Evolutionary conservation across 2,888 invertebrate species (phyloP).

Genomic region (Cheilosia vulpina): DNA sequence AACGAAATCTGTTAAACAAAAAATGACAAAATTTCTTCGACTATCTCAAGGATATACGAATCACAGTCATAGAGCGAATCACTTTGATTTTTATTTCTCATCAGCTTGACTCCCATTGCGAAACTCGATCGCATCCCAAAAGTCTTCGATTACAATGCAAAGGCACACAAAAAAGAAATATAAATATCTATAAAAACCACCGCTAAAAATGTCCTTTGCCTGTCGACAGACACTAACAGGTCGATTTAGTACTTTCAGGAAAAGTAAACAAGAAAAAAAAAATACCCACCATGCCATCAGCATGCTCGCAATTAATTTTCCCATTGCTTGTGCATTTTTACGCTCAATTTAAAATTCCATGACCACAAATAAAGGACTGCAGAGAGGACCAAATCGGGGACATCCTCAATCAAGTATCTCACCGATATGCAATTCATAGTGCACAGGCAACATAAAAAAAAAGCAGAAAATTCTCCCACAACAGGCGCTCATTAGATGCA

Average conservation of each 20-base stretch:
- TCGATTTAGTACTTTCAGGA: constrained; percentile 7
- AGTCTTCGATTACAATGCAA: constrained; percentile 58
- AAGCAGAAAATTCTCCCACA: constrained; percentile 44
- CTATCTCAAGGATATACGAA: constrained; percentile 38
- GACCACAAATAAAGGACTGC: constrained; percentile 17
- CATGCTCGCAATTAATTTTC: constrained; percentile 64
- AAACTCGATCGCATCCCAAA: constrained; percentile 63
- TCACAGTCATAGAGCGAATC: constrained; percentile 33
- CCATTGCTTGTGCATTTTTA: constrained; percentile 62
- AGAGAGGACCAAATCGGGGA: constrained; percentile 31
- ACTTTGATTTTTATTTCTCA: constrained; percentile 15
- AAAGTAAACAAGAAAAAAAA: not conserved
- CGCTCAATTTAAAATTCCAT: constrained; percentile 68
- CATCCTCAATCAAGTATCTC: constrained; percentile 57
- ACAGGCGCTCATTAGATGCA: constrained; percentile 67
- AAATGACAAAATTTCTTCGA: constrained; percentile 29
- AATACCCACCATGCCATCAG: not conserved
- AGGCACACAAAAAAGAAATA: not conserved
- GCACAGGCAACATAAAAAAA: constrained; percentile 15
- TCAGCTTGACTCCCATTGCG: constrained; percentile 44
- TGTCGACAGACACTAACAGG: constrained; percentile 20
- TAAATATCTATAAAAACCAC: not conserved
- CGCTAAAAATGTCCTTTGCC: constrained; percentile 52
- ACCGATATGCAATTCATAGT: constrained; percentile 60
- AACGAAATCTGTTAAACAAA: constrained; percentile 20